phyloP scores from a whole-genome alignment of 2,113 vertebrate species.

The Rhynchopsitta pachyrhyncha region DNA sequence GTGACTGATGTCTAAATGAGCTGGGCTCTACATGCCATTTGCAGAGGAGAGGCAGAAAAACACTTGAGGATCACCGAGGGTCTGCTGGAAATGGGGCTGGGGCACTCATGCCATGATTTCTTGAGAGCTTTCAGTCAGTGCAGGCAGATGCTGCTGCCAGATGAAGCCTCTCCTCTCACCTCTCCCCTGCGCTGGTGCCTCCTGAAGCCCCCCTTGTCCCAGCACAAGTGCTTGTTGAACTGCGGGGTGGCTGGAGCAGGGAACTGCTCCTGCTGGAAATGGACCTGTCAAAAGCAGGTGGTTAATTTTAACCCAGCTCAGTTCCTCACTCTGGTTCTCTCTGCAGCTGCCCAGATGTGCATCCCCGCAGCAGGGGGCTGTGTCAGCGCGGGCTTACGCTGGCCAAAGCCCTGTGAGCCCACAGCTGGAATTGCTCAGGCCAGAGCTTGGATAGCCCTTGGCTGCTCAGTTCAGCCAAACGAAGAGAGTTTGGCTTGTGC shows the following conservation, averaged over 20 bases:
- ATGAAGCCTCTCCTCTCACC: neutral
- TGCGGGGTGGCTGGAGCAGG: neutral
- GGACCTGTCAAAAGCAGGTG: constrained; percentile 20
- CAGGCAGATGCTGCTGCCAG: neutral
- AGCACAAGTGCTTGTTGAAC: neutral
- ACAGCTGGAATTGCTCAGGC: neutral
- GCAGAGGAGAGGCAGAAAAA: neutral
- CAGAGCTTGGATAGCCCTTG: rapidly evolving
- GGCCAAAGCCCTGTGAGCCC: neutral
- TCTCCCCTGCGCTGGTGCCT: neutral
- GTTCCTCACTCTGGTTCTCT: neutral
- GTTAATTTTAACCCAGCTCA: constrained; percentile 38
- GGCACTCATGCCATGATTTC: neutral
- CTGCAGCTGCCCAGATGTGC: constrained; percentile 52
- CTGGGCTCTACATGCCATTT: neutral
- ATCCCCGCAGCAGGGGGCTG: rapidly evolving
- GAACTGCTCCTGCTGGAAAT: constrained; percentile 7
- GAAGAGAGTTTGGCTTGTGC: rapidly evolving
- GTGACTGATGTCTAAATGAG: neutral
- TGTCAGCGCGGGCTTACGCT: neutral
- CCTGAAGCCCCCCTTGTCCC: neutral
- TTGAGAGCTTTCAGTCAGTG: neutral
- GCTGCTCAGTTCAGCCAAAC: rapidly evolving
- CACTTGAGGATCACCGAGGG: neutral
- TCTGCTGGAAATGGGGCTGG: neutral